Evolutionary conservation across 2,888 invertebrate genomes (phyloP).

Genomic region (Neoscelio sp.): DNA sequence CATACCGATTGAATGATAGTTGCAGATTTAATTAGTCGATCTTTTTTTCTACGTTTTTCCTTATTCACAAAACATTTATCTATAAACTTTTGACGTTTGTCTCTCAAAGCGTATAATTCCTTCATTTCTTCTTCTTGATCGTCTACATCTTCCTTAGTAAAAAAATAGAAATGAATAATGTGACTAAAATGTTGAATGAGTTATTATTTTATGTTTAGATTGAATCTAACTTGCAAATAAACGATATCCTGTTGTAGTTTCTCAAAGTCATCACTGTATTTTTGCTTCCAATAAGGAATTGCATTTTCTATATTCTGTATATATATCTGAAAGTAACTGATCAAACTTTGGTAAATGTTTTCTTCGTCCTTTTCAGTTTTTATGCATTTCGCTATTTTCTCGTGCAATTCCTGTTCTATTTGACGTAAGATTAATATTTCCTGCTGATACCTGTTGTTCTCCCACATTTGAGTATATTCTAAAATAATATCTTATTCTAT

Average conservation of each 20-base stretch:
- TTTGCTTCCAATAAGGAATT: conserved; percentile 71
- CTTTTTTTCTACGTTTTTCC: conserved; percentile 61
- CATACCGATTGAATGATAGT: conserved; percentile 75
- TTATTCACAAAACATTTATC: conserved; percentile 70
- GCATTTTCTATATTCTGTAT: conserved; percentile 71
- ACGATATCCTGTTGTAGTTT: conserved; percentile 71
- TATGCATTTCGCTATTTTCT: conserved; percentile 68
- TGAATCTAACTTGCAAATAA: conserved; percentile 71
- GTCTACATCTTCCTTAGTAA: conserved; percentile 72
- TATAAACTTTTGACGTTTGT: conserved; percentile 71
- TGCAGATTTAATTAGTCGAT: conserved; percentile 73
- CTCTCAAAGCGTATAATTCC: conserved; percentile 62
- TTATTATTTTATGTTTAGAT: not conserved
- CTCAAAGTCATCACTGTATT: conserved; percentile 73
- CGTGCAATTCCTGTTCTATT: conserved; percentile 67
- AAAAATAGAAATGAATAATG: not conserved
- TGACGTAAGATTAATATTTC: conserved; percentile 65
- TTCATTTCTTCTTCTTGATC: conserved; percentile 70
- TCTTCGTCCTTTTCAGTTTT: conserved; percentile 67
- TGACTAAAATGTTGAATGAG: too few species aligned
- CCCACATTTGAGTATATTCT: conserved; percentile 76
- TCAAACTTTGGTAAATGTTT: conserved; percentile 70
- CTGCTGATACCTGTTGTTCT: conserved; percentile 74
- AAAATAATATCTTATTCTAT: conserved; percentile 19
- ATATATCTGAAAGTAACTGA: conserved; percentile 64